Percentiles rank a stretch among this genome's conserved stretches.
phyloP scores from a whole-genome alignment of 1,140 invertebrate species.

The Drosophila miranda region DNA sequence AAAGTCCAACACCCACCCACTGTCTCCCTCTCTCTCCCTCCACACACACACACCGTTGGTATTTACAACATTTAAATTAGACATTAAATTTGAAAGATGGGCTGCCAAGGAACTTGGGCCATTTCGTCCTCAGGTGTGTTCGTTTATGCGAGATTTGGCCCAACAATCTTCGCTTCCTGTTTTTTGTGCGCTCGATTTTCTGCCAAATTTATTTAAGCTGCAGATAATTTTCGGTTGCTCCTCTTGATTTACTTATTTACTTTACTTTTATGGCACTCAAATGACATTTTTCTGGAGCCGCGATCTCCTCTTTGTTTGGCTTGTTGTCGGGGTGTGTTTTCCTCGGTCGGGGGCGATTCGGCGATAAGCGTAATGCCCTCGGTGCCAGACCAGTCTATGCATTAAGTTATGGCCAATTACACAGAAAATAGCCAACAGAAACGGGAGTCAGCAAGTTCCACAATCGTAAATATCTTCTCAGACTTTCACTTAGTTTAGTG shows the following conservation, averaged over 20 bases:
- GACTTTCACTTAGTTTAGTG: conserved; percentile 33
- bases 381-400: conserved; percentile 47
- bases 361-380: conserved; percentile 65
- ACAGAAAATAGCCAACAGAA: conserved; percentile 41
- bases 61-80: conserved; percentile 81
- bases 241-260: conserved; percentile 77
- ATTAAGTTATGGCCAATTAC: conserved; percentile 65
- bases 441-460: conserved; percentile 34
- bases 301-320: conserved; percentile 34
- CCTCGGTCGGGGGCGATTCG: conserved; percentile 43
- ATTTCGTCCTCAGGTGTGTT: conserved; percentile 55
- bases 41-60: conserved; percentile 37
- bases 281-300: conserved; percentile 39
- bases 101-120: conserved; percentile 66
- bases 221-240: conserved; percentile 59
- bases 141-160: conserved; percentile 20
- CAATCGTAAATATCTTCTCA: conserved; percentile 11
- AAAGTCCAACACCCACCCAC: conserved; percentile 59
- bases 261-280: conserved; percentile 74
- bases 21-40: conserved; percentile 18
- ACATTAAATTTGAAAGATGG: conserved; percentile 80
- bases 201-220: conserved; percentile 69
- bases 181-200: conserved; percentile 34
- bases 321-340: conserved; percentile 45
- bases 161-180: background rate